These are phyloP conservation scores for Erebia aethiops DNA, from an alignment of 2,888 invertebrate species.

Conservation along the genomic window DNA sequence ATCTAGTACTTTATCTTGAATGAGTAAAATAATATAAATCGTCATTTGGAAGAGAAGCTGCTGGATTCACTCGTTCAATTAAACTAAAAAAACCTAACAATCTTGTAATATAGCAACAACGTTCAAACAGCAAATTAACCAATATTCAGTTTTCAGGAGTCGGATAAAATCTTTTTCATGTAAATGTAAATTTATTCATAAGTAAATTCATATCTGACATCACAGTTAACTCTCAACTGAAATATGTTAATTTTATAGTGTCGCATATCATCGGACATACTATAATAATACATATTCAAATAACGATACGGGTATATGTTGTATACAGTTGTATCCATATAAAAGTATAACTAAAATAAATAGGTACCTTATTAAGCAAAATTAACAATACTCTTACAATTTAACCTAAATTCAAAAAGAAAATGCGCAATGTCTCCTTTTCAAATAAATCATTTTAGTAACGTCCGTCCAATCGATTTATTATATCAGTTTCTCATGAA, in stretches of 20 bases:
- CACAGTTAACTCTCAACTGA: slow-evolving; percentile 42
- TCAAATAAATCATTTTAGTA: slow-evolving; percentile 36
- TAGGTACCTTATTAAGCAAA: slow-evolving; percentile 74
- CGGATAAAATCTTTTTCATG: slow-evolving; percentile 41
- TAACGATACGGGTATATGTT: slow-evolving; percentile 53
- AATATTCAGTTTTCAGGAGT: slow-evolving; percentile 35
- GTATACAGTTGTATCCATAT: slow-evolving; percentile 81
- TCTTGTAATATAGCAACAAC: slow-evolving; percentile 62
- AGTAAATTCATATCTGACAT: slow-evolving; percentile 54
- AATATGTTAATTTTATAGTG: slow-evolving; percentile 30
- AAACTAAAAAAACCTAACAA: slow-evolving; percentile 69
- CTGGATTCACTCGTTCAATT: slow-evolving; percentile 68
- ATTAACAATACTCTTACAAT: slow-evolving; percentile 75
- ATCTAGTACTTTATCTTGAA: slow-evolving; percentile 43
- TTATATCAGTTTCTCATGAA: slow-evolving; percentile 50
- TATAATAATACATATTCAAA: slow-evolving; percentile 43
- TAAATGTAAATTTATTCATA: slow-evolving; percentile 46
- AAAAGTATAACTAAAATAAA: slow-evolving; percentile 81
- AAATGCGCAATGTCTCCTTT: slow-evolving; percentile 69
- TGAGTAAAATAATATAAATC: slow-evolving; percentile 40
- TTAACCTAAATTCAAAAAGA: slow-evolving; percentile 64
- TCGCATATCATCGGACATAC: slow-evolving; percentile 44
- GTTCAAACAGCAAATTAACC: slow-evolving; percentile 53
- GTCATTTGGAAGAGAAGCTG: slow-evolving; percentile 65
- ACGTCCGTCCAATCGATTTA: slow-evolving; percentile 44